Evolutionary conservation across 2,888 invertebrate genomes (phyloP).

Genomic region (Melieria omissa): DNA sequence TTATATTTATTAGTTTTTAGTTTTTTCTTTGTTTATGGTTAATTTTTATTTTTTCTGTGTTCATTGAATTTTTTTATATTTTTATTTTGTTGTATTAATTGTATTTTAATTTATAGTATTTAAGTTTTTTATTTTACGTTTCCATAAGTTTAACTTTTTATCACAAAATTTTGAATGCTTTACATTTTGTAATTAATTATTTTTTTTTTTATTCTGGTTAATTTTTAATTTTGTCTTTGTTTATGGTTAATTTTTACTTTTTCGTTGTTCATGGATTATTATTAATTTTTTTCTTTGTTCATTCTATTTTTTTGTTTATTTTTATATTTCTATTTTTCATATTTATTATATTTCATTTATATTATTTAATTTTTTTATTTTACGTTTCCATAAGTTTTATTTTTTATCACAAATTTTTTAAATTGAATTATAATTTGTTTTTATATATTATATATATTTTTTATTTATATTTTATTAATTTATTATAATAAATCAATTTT

Average conservation of each 20-base stretch:
- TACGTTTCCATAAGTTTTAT: too few species aligned
- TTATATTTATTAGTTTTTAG: not conserved
- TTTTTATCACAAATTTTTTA: not conserved
- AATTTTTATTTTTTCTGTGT: not conserved
- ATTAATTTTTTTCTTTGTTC: not conserved
- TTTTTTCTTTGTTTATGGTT: not conserved
- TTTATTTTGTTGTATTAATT: not conserved
- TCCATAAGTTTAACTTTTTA: too few species aligned
- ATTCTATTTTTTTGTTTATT: not conserved
- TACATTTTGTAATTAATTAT: not conserved
- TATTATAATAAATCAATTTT: not conserved
- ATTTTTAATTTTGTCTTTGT: not conserved
- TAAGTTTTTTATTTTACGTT: too few species aligned
- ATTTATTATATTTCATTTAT: too few species aligned
- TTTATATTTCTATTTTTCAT: not conserved
- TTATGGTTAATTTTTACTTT: not conserved
- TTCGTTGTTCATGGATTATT: not conserved
- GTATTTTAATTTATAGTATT: too few species aligned
- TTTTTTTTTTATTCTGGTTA: not conserved
- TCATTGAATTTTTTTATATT: not conserved
- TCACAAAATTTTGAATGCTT: not conserved
- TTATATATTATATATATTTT: not conserved
- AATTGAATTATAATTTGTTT: not conserved
- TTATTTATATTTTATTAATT: not conserved
- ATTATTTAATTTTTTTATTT: too few species aligned